These are phyloP conservation scores for Agrilus cyanescens DNA, from an alignment of 2,888 invertebrate genomes.

Conservation along the genomic window DNA sequence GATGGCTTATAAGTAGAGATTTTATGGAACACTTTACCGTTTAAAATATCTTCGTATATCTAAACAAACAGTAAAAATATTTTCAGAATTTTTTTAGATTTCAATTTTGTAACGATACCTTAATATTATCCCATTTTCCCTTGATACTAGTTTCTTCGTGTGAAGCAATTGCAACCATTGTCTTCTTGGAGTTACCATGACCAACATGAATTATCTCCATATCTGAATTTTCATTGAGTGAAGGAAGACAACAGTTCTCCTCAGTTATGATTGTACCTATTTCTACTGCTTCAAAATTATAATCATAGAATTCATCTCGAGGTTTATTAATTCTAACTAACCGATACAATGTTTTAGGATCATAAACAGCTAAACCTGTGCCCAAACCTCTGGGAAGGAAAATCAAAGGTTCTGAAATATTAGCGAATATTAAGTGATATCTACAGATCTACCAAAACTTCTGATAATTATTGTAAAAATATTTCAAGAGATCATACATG, in stretches of 20 bases:
- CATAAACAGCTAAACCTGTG: slow-evolving; percentile 30
- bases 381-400: slow-evolving; percentile 29
- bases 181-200: slow-evolving; percentile 18
- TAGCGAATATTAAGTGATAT: no score
- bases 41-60: slow-evolving; percentile 36
- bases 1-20: slow-evolving; percentile 38
- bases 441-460: background rate
- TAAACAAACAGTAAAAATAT: slow-evolving; percentile 17
- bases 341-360: slow-evolving; percentile 28
- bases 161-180: slow-evolving; percentile 32
- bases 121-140: slow-evolving; percentile 31
- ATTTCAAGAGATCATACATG: no score
- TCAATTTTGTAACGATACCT: slow-evolving; percentile 19
- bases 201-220: slow-evolving; percentile 3
- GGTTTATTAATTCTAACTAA: slow-evolving; percentile 18
- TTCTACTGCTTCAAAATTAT: slow-evolving; percentile 17
- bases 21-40: slow-evolving; percentile 40
- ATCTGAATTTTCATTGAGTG: no score
- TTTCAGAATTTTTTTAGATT: background rate
- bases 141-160: slow-evolving; percentile 27
- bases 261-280: slow-evolving; percentile 20
- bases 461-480: no score
- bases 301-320: slow-evolving; percentile 11
- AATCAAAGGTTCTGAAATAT: slow-evolving; percentile 21
- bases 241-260: no score